Evolutionary conservation across 2,888 invertebrate species (phyloP), one percentile per base, ranked within the genome.

Genomic region (Hypercompe scribonia): DNA sequence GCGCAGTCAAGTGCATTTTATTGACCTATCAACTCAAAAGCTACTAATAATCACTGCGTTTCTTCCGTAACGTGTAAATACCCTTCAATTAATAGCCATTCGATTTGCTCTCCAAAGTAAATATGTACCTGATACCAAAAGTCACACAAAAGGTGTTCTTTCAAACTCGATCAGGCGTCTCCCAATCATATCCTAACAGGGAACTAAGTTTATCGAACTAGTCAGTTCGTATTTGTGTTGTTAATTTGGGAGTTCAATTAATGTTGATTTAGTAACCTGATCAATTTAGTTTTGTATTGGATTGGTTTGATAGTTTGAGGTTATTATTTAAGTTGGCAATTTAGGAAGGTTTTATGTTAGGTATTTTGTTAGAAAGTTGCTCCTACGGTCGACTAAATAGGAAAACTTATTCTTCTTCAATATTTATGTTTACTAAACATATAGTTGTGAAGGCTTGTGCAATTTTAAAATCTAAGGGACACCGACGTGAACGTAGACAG

Each of bases 181-280:
- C 54, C 63, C 50, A 69, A 69, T 69, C 69, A 69, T 64, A 73
- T 73, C 42, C 69, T 28, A 61, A 46, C 63, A 64, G 36, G 42
- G 13, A 36, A 68, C 58, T 28, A 46, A 50, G 54, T 68, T 69
- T 58, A 8, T 39, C 39, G 18, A 70, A 72, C 66, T 65, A 50
- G 36, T 58, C 64, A 54, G 42, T 68, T 66, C 36, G 33, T 78
- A 28, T 82, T 82, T 77, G 76, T 68, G 73, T 82, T 79, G 71
- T 72, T 75, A 75, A 79, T 82, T 75, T 50, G 39, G 3, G 33
- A 50, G 46, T 46, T 39, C 54, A 46, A 65, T 72, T 36, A 65
- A 33, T 65, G 69, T 82, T 77, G 50, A n/a, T 36, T 74, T 36
- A 50, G 76, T 58, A 68, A 78, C 42, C 34, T 72, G 70, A 78